Conservation (phyloP, 2,888 invertebrate species). For the Bellardia pandia region DNA sequence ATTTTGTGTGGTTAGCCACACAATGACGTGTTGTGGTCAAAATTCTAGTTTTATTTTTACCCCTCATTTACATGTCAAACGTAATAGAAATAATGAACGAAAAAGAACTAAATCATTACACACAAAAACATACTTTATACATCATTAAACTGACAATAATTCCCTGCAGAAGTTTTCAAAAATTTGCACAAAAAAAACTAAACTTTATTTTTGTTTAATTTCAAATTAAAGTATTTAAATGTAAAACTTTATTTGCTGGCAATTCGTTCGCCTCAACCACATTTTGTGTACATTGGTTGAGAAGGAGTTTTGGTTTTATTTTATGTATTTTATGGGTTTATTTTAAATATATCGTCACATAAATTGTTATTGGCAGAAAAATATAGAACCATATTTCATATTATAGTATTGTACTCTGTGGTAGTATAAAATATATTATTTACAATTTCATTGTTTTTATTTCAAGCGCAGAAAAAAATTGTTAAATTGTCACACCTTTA, state of each 20-base stretch:
- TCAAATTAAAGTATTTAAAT: conserved; percentile 7
- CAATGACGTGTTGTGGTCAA: conserved; percentile 70
- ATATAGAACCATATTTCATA: conserved; percentile 10
- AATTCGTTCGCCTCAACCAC: conserved; percentile 4
- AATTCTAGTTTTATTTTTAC: conserved; percentile 64
- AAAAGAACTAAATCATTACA: conserved; percentile 5
- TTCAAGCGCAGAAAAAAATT: conserved; percentile 17
- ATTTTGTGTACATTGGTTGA: not conserved
- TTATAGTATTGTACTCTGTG: not conserved
- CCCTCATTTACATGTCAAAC: conserved; percentile 68
- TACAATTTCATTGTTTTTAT: conserved; percentile 9
- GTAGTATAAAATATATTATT: conserved; percentile 18
- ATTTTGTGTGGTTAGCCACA: conserved; percentile 68
- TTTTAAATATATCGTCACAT: conserved; percentile 12
- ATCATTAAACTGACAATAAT: conserved; percentile 15
- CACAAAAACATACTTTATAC: not conserved
- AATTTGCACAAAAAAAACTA: not conserved
- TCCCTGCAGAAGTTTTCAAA: not conserved
- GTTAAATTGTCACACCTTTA: conserved; percentile 67
- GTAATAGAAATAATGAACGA: conserved; percentile 22
- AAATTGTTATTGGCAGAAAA: conserved; percentile 48
- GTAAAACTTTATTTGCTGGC: not conserved
- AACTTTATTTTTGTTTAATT: conserved; percentile 9
- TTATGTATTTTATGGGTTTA: not conserved
- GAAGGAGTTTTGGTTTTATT: not conserved